These are phyloP conservation scores for Thalassoma bifasciatum DNA, from an alignment of 2,113 vertebrate species.

Conservation along the genomic window DNA sequence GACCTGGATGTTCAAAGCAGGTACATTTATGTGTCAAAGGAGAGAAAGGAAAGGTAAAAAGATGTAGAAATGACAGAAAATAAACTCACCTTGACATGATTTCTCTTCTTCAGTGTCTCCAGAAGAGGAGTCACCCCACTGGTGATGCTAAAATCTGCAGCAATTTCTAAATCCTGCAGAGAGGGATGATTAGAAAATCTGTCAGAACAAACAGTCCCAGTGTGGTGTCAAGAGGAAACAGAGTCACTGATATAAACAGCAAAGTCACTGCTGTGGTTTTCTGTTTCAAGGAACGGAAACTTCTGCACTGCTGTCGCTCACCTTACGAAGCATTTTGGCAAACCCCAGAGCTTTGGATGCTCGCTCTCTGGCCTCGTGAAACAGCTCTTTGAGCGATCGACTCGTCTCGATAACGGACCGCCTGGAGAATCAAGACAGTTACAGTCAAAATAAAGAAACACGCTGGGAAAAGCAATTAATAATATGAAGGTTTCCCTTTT, in stretches of 20 bases:
- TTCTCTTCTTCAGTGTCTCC: constrained; percentile 86
- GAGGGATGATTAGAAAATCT: constrained; percentile 23
- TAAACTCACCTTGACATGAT: constrained; percentile 89
- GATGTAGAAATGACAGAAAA: neutral
- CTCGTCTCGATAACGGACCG: constrained; percentile 97
- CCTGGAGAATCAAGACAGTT: constrained; percentile 75
- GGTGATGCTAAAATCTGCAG: constrained; percentile 92
- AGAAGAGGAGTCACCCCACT: constrained; percentile 88
- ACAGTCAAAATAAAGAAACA: neutral
- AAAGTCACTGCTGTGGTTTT: constrained; percentile 16
- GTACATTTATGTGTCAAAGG: neutral
- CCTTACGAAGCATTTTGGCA: constrained; percentile 98
- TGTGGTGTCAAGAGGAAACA: constrained; percentile 35
- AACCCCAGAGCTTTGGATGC: constrained; percentile 98
- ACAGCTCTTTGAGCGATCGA: constrained; percentile 95
- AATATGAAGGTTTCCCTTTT: neutral
- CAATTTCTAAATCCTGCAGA: constrained; percentile 94
- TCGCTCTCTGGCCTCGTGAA: constrained; percentile 96
- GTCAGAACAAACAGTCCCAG: constrained; percentile 49
- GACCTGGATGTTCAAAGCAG: constrained; percentile 52
- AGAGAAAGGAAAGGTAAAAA: neutral
- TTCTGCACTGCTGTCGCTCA: constrained; percentile 66
- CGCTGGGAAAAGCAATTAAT: too few relatives aligned
- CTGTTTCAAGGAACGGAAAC: constrained; percentile 17
- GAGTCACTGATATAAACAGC: constrained; percentile 27